Evolutionary conservation across 2,113 vertebrate genomes (phyloP), one percentile per base, ranked within the genome.

Genomic region (Columba livia): DNA sequence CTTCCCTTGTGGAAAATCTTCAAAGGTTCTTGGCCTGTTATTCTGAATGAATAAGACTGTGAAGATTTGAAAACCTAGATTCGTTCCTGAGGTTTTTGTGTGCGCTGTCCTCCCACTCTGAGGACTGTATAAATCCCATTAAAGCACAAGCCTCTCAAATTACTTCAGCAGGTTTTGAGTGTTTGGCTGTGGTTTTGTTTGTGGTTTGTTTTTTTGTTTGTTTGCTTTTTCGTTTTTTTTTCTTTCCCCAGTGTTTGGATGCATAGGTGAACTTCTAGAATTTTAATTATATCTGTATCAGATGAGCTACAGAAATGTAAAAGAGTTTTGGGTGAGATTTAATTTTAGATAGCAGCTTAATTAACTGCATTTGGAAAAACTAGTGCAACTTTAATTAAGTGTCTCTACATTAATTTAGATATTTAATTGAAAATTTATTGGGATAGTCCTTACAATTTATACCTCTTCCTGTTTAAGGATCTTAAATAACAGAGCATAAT

Each of bases 341-440:
- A 97, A 98, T 98, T 98, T 98, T 97, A 98, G 98, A 98, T 98
- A 98, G 95, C 53, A 85, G 78, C 82, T 88, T 98, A 98, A 98
- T 98, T 98, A 98, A 98, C 97, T 91, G 95, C 91, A 98, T 97
- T 98, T 98, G 96, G 92, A 97, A 98, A 98, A 98, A 98, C 88
- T 93, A 96, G 92, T 93, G 85, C 77, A 97, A 89, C 92, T 98
- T 98, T 98, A 98, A 98, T 98, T 98, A 98, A 98, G 98, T 98
- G 92, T 94, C 94, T 97, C 95, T 97, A 92, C 85, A 86, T 97
- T 98, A 97, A 98, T 98, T 98, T 98, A 93, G 96, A 91, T 96
- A 96, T 98, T 97, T 98, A 98, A 98, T 98, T 98, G 97, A 98
- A 98, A 97, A 96, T 86, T 89, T 97, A 91, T 97, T 97, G 93